Conservation (phyloP, 1,140 invertebrate genomes). For the Ephestia elutella region DNA sequence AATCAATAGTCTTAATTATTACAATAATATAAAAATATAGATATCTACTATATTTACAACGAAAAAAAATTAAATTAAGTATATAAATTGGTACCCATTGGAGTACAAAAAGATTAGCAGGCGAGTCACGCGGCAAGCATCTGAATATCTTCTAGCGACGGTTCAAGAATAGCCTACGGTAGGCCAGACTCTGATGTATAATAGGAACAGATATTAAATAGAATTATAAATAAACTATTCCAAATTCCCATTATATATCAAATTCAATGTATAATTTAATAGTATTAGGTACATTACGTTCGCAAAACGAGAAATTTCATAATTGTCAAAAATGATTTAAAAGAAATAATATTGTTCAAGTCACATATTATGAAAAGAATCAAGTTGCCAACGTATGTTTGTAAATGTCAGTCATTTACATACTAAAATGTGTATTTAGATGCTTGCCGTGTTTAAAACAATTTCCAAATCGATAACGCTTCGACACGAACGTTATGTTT, state of each 20-base stretch:
- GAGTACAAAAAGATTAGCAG: constrained; percentile 30
- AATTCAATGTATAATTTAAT: no score
- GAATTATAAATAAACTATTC: no score
- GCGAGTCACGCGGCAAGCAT: constrained; percentile 22
- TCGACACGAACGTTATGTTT: constrained; percentile 5
- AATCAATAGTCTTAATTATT: constrained; percentile 55
- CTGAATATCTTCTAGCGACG: background rate
- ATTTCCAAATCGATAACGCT: constrained; percentile 4
- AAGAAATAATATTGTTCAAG: no score
- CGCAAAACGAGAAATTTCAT: no score
- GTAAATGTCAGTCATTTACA: background rate
- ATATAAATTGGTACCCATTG: constrained; percentile 25
- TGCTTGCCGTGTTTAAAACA: background rate
- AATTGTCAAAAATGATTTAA: no score
- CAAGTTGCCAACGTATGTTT: no score
- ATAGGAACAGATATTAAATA: background rate
- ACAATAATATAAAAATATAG: constrained; percentile 70
- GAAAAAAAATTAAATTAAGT: constrained; percentile 48
- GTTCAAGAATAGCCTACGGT: background rate
- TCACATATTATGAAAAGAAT: no score
- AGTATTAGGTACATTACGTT: no score
- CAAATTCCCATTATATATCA: no score
- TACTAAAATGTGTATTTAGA: background rate
- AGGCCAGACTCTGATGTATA: background rate
- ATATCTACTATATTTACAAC: constrained; percentile 63